Evolutionary conservation across 92 coral and sea anemone genomes (phyloP), one percentile per base, ranked within the genome.

Genomic region (Isaurus tuberculatus): DNA sequence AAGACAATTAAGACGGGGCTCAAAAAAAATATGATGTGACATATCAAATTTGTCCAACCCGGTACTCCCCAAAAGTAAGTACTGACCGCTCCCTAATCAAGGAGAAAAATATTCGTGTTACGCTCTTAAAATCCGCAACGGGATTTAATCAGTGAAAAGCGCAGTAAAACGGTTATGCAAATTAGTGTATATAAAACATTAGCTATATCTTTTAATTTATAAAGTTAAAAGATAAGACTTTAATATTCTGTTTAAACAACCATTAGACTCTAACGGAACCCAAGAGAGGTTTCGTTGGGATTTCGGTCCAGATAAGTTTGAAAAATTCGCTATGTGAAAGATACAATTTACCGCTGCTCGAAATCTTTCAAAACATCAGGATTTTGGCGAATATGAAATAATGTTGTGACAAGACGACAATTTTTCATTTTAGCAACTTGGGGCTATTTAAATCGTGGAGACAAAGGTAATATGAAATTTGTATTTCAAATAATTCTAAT

Each of bases 361-460:
- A n/a, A n/a, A 46, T 9, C 16, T 46, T 46, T 46, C 53, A 11
- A 9, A 46, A 46, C 11, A 46, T 46, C 53, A 46, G 53, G 13
- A 46, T 46, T 46, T 46, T 15, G 16, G 16, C 16, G 16, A 46
- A 46, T 11, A 46, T 46, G 16, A 2, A 11, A 5, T 2, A 46
- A 11, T 19, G 53, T 11, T 15, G 16, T 0, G 53, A 46, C 53
- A 46, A 46, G 11, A 46, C 2, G 27, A 9, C 43, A 5, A 53
- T 53, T 63, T 88, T 88, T 72, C 60, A 88, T 79, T 19, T 11
- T 13, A 42, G 11, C 48, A 70, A 79, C 61, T 10, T 1, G 65
- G 65, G 70, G 70, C 68, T 79, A 37, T 42, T 73, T 46, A 46
- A 61, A 84, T 84, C 72, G 89, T 70, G 79, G 53, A 70, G 34